Conservation (phyloP, 2,888 invertebrate genomes). For the Ichneumoninae sp. region DNA sequence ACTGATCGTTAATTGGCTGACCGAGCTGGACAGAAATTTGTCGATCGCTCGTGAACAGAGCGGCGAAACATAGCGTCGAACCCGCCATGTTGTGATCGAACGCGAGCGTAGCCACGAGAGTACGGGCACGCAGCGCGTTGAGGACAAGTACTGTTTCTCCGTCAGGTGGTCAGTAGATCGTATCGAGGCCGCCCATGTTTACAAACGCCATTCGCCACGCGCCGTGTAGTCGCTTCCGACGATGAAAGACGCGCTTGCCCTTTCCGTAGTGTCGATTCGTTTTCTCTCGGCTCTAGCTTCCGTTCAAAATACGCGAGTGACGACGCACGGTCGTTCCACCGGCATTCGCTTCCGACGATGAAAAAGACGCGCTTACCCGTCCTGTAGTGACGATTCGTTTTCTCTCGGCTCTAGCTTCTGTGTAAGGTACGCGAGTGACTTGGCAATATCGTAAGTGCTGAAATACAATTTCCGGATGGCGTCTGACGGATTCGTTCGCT, state of each 20-base stretch:
- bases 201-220: not conserved
- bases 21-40: not conserved
- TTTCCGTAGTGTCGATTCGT: not conserved
- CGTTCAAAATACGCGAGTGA: not conserved
- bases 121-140: not conserved
- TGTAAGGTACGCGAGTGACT: not conserved
- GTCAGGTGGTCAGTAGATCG: slow-evolving; percentile 2
- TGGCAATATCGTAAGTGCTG: no score
- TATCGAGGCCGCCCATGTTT: not conserved
- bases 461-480: no score
- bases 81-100: not conserved
- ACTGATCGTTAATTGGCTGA: not conserved
- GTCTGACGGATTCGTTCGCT: no score
- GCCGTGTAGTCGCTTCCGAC: not conserved
- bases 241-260: not conserved
- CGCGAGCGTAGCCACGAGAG: not conserved
- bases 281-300: not conserved
- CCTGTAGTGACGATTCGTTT: not conserved
- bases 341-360: not conserved
- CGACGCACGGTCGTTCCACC: not conserved
- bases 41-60: not conserved
- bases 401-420: not conserved
- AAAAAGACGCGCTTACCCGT: not conserved
- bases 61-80: not conserved
- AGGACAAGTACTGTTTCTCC: not conserved